phyloP scores from a whole-genome alignment of 2,888 invertebrate genomes.

The Formica aserva region DNA sequence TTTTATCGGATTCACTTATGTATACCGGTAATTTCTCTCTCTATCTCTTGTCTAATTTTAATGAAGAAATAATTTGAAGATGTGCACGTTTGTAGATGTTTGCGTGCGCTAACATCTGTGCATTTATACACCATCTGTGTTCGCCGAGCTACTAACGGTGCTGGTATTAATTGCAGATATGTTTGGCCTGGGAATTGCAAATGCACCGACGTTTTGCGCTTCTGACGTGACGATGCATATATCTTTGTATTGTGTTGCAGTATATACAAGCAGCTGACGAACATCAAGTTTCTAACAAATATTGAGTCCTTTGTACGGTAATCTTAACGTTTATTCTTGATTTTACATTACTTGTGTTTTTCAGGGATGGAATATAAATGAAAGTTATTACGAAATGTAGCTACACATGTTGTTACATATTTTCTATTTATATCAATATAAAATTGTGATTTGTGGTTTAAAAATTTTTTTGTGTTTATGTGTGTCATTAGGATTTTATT shows the following conservation, averaged over 20 bases:
- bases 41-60: background rate
- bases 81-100: slow-evolving; percentile 14
- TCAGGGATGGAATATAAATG: background rate
- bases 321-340: background rate
- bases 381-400: background rate
- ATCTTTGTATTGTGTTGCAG: slow-evolving; percentile 14
- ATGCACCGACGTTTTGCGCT: slow-evolving; percentile 27
- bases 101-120: background rate
- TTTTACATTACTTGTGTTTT: background rate
- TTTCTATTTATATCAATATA: background rate
- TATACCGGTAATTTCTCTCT: background rate
- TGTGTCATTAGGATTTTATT: background rate
- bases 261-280: background rate
- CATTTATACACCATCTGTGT: background rate
- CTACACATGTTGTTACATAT: background rate
- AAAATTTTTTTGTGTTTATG: background rate
- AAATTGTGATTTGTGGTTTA: background rate
- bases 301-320: background rate
- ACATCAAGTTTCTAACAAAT: slow-evolving; percentile 1
- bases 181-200: slow-evolving; percentile 49
- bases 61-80: slow-evolving; percentile 41
- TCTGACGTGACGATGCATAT: background rate
- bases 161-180: slow-evolving; percentile 42
- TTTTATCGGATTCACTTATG: background rate
- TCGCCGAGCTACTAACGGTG: slow-evolving; percentile 4